Evolutionary conservation across 2,113 vertebrate species (phyloP).

Genomic region (Mormyrus lacerda): DNA sequence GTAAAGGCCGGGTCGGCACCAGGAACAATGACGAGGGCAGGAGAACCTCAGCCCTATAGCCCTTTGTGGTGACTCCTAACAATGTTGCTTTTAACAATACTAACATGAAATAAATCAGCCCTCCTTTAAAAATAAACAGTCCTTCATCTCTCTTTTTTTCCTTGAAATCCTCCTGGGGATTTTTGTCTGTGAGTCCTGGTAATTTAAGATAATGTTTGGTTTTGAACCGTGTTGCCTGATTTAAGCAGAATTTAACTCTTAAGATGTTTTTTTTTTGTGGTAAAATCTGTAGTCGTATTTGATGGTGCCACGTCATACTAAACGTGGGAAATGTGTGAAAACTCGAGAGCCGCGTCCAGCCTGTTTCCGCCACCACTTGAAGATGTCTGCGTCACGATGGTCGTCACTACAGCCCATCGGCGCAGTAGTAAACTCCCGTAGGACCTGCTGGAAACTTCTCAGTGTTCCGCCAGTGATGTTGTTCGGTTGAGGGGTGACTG

Average conservation of each 20-base stretch:
- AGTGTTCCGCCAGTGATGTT: background rate
- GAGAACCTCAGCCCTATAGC: slow-evolving; percentile 20
- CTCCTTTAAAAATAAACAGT: slow-evolving; percentile 37
- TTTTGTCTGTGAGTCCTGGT: background rate
- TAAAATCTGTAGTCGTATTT: background rate
- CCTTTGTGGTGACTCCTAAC: slow-evolving; percentile 25
- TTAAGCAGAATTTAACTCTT: background rate
- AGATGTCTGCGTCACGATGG: background rate
- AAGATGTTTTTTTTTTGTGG: background rate
- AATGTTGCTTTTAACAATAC: slow-evolving; percentile 40
- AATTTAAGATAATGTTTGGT: background rate
- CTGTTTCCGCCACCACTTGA: background rate
- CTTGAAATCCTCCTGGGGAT: slow-evolving; percentile 8
- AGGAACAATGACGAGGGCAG: slow-evolving; percentile 39
- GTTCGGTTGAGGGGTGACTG: background rate
- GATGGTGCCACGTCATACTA: background rate
- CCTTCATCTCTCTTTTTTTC: slow-evolving; percentile 7
- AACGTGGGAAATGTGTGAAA: background rate
- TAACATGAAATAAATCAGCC: slow-evolving; percentile 36
- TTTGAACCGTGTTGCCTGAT: background rate
- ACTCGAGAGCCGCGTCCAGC: background rate
- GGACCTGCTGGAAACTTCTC: background rate
- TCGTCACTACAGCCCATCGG: background rate
- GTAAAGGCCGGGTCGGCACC: slow-evolving; percentile 39
- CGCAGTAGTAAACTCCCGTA: background rate